Percentiles rank a stretch among this genome's conserved stretches.
phyloP scores from a whole-genome alignment of 2,888 invertebrate species.

The Entomobrya proxima region DNA sequence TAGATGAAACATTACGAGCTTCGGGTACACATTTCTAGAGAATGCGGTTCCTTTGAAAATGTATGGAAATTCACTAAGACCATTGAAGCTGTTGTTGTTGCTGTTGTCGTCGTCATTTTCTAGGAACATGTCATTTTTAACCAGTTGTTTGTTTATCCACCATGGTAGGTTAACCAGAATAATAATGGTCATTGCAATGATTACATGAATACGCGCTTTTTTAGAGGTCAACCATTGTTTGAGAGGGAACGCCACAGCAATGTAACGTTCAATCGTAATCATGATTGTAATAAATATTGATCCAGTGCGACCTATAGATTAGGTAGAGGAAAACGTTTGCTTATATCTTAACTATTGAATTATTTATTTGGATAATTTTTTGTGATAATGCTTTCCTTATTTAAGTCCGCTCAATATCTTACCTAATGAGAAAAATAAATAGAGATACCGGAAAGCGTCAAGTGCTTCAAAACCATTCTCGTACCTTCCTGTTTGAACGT shows the following conservation, averaged over 20 bases:
- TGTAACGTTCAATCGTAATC: constrained; percentile 61
- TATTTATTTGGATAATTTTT: background rate
- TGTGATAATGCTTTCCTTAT: background rate
- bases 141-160: constrained; percentile 58
- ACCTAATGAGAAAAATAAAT: constrained; percentile 59
- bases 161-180: constrained; percentile 53
- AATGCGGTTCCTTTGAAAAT: constrained; percentile 49
- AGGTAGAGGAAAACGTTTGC: background rate
- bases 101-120: background rate
- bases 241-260: constrained; percentile 55
- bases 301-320: constrained; percentile 53
- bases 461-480: constrained; percentile 47
- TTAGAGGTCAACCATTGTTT: constrained; percentile 56
- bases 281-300: constrained; percentile 61
- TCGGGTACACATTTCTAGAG: constrained; percentile 39
- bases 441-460: constrained; percentile 40
- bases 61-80: constrained; percentile 55
- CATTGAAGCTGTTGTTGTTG: constrained; percentile 14
- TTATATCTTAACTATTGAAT: background rate
- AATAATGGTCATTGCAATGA: constrained; percentile 30
- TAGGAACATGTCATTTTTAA: constrained; percentile 33
- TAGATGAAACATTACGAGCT: constrained; percentile 34
- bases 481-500: constrained; percentile 43
- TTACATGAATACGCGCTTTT: constrained; percentile 29
- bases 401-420: background rate